These are phyloP conservation scores for Paramisgurnus dabryanus DNA, from an alignment of 2,113 vertebrate genomes.

Conservation along the genomic window DNA sequence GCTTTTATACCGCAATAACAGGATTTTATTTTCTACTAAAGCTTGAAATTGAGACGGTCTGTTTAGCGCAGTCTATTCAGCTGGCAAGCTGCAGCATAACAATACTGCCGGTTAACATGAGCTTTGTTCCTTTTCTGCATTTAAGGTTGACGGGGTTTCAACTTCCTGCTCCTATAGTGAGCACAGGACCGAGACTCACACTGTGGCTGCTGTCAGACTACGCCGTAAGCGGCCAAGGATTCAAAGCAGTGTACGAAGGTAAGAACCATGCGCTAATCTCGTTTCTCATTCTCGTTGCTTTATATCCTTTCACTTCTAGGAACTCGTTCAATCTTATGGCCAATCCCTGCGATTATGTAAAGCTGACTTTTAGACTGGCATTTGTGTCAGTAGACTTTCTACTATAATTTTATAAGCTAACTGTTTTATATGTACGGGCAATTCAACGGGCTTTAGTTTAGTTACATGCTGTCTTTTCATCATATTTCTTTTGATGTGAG, in stretches of 20 bases:
- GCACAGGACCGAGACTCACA: conserved; percentile 84
- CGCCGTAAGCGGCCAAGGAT: conserved; percentile 96
- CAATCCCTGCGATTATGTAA: conserved; percentile 10
- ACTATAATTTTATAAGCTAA: conserved; percentile 37
- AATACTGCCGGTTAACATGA: background rate
- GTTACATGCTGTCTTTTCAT: conserved; percentile 50
- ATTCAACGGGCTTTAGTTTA: conserved; percentile 49
- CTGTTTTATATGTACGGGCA: conserved; percentile 38
- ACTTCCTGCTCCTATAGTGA: conserved; percentile 92
- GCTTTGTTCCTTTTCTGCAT: conserved; percentile 54
- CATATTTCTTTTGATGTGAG: conserved; percentile 50
- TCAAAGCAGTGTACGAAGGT: conserved; percentile 95
- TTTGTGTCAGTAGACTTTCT: conserved; percentile 16
- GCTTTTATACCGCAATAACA: conserved; percentile 25
- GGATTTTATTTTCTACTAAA: conserved; percentile 28
- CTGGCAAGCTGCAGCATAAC: background rate
- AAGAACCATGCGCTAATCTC: conserved; percentile 59
- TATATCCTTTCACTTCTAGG: background rate
- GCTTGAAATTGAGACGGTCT: conserved; percentile 37
- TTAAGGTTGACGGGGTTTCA: conserved; percentile 96
- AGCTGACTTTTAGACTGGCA: conserved; percentile 28
- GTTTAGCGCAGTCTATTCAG: background rate
- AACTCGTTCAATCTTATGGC: background rate
- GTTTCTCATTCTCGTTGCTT: conserved; percentile 3
- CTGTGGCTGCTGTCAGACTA: conserved; percentile 94